phyloP scores from a whole-genome alignment of 2,888 invertebrate species.

The Aspidiotus destructor region DNA sequence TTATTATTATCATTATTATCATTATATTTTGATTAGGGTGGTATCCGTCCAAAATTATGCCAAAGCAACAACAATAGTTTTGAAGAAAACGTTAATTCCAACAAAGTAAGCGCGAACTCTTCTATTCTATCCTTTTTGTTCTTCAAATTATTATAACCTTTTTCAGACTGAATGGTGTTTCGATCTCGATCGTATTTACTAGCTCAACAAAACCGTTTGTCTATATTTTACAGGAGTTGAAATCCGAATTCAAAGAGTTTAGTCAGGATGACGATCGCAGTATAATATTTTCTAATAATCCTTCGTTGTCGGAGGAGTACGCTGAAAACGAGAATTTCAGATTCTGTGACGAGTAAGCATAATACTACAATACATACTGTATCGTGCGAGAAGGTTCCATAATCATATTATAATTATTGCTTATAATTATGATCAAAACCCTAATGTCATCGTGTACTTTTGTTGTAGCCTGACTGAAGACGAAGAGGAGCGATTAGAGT shows the following conservation, averaged over 20 bases:
- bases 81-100: slow-evolving; percentile 5
- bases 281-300: slow-evolving; percentile 21
- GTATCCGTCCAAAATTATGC: slow-evolving; percentile 19
- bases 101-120: neutral
- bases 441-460: neutral
- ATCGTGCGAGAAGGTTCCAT: too few species aligned
- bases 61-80: slow-evolving; percentile 27
- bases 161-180: too few species aligned
- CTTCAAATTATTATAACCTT: neutral
- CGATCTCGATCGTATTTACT: too few species aligned
- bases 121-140: neutral
- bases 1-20: neutral
- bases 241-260: slow-evolving; percentile 19
- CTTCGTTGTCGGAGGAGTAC: slow-evolving; percentile 8
- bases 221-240: slow-evolving; percentile 14
- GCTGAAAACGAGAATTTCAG: neutral
- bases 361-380: neutral
- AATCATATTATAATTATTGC: too few species aligned
- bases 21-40: slow-evolving; percentile 23
- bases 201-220: neutral
- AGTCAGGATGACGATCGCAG: slow-evolving; percentile 22
- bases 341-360: neutral
- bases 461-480: neutral
- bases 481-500: slow-evolving; percentile 44
- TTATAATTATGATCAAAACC: too few species aligned